Conservation (phyloP, 1,140 invertebrate species). For the Micrasema longulum region DNA sequence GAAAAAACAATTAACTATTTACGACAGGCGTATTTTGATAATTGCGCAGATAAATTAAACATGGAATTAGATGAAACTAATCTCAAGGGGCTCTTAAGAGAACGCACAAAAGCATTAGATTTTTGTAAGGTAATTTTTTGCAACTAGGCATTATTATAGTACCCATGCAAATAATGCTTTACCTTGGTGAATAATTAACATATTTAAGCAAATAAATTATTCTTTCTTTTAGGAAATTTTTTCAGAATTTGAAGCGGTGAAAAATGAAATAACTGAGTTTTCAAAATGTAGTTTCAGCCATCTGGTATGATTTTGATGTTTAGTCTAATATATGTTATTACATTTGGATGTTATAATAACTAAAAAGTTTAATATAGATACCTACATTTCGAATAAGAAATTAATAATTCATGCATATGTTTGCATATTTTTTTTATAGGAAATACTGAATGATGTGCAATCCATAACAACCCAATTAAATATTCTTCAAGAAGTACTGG, state of each 20-base stretch:
- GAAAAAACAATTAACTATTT: conserved; percentile 50
- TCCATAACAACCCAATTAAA: conserved; percentile 28
- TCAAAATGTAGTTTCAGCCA: neutral
- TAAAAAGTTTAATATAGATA: no score
- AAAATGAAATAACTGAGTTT: conserved; percentile 23
- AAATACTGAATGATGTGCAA: conserved; percentile 13
- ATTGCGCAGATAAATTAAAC: conserved; percentile 35
- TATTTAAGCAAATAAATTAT: neutral
- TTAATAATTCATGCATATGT: no score
- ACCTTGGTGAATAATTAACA: no score
- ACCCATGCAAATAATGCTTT: no score
- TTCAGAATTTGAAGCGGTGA: conserved; percentile 19
- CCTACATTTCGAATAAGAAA: no score
- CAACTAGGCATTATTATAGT: neutral
- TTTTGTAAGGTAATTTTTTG: conserved; percentile 29
- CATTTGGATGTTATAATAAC: no score
- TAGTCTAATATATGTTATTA: no score
- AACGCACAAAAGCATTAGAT: conserved; percentile 30
- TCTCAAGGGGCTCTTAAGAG: conserved; percentile 32
- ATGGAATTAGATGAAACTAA: conserved; percentile 45
- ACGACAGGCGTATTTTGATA: conserved; percentile 47
- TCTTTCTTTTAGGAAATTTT: conserved; percentile 24
- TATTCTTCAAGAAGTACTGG: conserved; percentile 32
- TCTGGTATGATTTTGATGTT: no score
- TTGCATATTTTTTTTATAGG: conserved; percentile 6